These are phyloP conservation scores for Euplagia quadripunctaria DNA, from an alignment of 2,888 invertebrate genomes.

Conservation along the genomic window DNA sequence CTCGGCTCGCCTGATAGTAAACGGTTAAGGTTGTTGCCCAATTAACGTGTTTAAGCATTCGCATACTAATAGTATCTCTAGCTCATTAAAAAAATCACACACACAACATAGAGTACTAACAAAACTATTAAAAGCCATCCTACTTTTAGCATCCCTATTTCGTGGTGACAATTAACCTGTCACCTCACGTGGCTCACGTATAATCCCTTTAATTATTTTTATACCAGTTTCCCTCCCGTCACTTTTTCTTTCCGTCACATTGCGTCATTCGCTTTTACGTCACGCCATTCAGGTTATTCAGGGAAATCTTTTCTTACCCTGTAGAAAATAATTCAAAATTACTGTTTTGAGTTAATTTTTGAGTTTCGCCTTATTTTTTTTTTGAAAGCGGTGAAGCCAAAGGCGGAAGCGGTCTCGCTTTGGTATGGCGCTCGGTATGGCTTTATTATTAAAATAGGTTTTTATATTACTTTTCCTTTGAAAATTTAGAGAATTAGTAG, in stretches of 20 bases:
- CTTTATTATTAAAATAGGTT: no score
- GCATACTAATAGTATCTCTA: no score
- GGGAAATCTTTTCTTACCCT: not conserved
- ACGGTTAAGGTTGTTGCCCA: no score
- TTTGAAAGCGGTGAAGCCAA: not conserved
- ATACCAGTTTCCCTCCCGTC: conserved; percentile 15
- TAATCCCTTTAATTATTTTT: conserved; percentile 36
- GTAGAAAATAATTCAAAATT: conserved; percentile 11
- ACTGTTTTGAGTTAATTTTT: not conserved
- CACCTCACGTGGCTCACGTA: conserved; percentile 32
- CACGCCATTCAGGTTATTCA: conserved; percentile 16
- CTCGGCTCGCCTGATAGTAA: no score
- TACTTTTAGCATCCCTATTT: conserved; percentile 16
- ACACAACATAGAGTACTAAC: not conserved
- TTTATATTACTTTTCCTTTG: no score
- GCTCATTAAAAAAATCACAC: no score
- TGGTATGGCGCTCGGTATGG: no score
- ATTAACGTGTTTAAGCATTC: no score
- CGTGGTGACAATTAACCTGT: conserved; percentile 37
- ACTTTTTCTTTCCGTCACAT: conserved; percentile 16
- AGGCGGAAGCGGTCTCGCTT: no score
- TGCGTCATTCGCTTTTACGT: conserved; percentile 13
- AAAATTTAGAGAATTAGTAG: no score
- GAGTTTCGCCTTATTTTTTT: not conserved
- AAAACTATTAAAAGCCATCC: conserved; percentile 20